Evolutionary conservation across 2,113 vertebrate species (phyloP).

Genomic region (Spermophilus dauricus): DNA sequence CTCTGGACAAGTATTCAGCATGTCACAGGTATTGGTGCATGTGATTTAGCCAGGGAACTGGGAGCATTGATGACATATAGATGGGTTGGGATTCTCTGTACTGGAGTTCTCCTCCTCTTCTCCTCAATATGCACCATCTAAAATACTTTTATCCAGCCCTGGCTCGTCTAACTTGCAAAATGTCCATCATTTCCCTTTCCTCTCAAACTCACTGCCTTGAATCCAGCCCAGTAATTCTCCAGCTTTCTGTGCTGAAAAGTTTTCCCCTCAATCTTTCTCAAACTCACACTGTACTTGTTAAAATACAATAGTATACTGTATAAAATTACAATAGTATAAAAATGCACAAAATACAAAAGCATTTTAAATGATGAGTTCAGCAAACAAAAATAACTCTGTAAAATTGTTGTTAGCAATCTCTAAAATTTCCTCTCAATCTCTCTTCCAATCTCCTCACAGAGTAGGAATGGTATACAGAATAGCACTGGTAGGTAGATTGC

Average conservation of each 20-base stretch:
- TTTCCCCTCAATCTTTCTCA: neutral
- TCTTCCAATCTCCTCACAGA: neutral
- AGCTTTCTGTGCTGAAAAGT: neutral
- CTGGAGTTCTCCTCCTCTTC: neutral
- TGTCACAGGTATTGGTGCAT: fast-evolving
- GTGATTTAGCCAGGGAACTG: neutral
- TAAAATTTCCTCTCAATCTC: constrained; percentile 12
- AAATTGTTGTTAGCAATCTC: neutral
- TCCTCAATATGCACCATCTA: neutral
- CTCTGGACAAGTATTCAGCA: neutral
- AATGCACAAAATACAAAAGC: neutral
- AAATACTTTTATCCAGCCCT: neutral
- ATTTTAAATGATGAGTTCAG: constrained; percentile 36
- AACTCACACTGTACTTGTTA: neutral
- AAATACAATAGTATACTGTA: neutral
- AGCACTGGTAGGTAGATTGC: neutral
- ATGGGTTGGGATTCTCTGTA: neutral
- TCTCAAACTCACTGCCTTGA: neutral
- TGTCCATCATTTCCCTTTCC: neutral
- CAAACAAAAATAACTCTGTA: constrained; percentile 15
- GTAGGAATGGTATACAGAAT: neutral
- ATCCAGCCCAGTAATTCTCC: neutral
- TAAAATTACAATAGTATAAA: neutral
- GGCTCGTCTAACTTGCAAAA: neutral
- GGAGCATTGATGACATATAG: neutral